These are phyloP conservation scores for Stratiolaelaps scimitus DNA, from an alignment of 1,140 invertebrate genomes.

Conservation along the genomic window DNA sequence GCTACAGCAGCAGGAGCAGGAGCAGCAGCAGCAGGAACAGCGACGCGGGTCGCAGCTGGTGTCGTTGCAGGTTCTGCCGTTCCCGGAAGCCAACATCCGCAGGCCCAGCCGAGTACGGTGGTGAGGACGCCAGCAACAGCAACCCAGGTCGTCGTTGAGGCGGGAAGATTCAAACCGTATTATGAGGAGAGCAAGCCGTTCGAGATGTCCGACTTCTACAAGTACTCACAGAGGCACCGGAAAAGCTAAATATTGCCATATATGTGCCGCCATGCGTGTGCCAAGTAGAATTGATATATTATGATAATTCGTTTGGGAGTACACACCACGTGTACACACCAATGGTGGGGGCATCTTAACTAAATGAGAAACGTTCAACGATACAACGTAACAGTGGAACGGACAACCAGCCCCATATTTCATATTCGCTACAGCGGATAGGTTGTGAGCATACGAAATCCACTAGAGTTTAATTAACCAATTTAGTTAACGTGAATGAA, in stretches of 20 bases:
- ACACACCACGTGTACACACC: no score
- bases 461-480: no score
- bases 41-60: neutral
- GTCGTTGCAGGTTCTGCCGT: constrained; percentile 42
- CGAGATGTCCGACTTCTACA: constrained; percentile 93
- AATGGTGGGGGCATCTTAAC: no score
- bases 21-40: constrained; percentile 19
- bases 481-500: no score
- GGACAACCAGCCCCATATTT: no score
- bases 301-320: no score
- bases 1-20: neutral
- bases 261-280: neutral
- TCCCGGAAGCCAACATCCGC: constrained; percentile 51
- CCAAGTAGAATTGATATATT: no score
- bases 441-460: no score
- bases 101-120: constrained; percentile 24
- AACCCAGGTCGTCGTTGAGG: constrained; percentile 66
- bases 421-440: no score
- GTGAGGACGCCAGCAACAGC: constrained; percentile 39
- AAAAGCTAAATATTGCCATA: constrained; percentile 43
- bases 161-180: constrained; percentile 76
- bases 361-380: no score
- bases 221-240: constrained; percentile 83
- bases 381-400: no score
- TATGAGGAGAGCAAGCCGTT: constrained; percentile 87